A percentile compares a stretch with the other conserved stretches of the same genome.
Evolutionary conservation across 2,888 invertebrate species (phyloP).

Genomic region (Aleiodes testaceus): DNA sequence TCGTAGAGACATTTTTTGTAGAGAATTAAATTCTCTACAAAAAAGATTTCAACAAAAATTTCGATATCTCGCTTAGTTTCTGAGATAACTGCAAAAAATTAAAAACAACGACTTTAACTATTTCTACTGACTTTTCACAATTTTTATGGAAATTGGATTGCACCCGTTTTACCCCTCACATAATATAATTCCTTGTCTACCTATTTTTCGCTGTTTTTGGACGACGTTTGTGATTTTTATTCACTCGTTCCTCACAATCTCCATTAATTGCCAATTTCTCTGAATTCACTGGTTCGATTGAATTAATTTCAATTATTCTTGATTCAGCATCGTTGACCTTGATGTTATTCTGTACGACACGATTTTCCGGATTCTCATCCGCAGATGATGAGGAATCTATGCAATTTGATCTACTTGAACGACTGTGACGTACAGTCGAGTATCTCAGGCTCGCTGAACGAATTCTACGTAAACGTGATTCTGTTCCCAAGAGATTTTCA

Average conservation of each 20-base stretch:
- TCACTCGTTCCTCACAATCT: conserved; percentile 45
- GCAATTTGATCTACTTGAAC: conserved; percentile 43
- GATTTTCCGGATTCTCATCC: conserved; percentile 61
- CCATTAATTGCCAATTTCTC: conserved; percentile 16
- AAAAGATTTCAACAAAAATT: too few relatives aligned
- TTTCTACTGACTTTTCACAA: too few relatives aligned
- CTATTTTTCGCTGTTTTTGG: conserved; percentile 70
- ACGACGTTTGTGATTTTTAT: conserved; percentile 62
- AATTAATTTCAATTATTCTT: not conserved
- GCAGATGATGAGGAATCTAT: conserved; percentile 58
- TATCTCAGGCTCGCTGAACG: conserved; percentile 68
- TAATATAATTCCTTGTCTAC: conserved; percentile 55
- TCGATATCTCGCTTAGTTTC: too few relatives aligned
- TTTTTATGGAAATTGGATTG: too few relatives aligned
- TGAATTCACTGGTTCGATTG: conserved; percentile 38
- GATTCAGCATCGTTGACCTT: too few relatives aligned
- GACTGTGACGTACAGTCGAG: conserved; percentile 37
- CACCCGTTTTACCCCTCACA: too few relatives aligned
- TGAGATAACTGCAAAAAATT: too few relatives aligned
- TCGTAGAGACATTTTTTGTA: too few relatives aligned
- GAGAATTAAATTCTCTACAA: too few relatives aligned
- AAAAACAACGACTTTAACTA: too few relatives aligned
- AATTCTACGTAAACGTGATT: conserved; percentile 69
- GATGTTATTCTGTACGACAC: conserved; percentile 25
- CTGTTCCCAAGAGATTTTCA: conserved; percentile 70